phyloP scores from a whole-genome alignment of 2,797 vertebrate genomes.

The Acanthurus tractus region DNA sequence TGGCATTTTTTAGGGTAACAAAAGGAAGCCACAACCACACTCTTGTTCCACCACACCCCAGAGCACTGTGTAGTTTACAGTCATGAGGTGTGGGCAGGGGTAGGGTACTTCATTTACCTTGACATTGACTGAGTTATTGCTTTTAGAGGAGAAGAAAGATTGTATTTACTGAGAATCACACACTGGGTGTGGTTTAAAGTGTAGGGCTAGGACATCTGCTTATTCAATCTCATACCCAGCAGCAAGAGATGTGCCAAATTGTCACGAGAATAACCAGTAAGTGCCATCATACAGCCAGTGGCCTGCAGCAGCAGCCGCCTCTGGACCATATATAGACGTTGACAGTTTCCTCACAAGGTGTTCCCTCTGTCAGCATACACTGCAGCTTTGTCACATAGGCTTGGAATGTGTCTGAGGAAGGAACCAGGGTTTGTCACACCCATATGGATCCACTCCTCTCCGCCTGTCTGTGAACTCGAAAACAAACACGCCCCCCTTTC shows the following conservation, averaged over 20 bases:
- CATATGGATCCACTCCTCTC: slow-evolving; percentile 67
- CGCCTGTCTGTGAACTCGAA: slow-evolving; percentile 68
- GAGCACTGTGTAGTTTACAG: slow-evolving; percentile 55
- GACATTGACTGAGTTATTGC: slow-evolving; percentile 45
- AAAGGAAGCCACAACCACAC: slow-evolving; percentile 77
- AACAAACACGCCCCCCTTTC: slow-evolving; percentile 72
- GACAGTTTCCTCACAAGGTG: slow-evolving; percentile 56
- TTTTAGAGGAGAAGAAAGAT: slow-evolving; percentile 29
- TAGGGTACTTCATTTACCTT: slow-evolving; percentile 51
- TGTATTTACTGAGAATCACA: slow-evolving; percentile 43
- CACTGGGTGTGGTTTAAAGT: slow-evolving; percentile 50
- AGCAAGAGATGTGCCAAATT: slow-evolving; percentile 23
- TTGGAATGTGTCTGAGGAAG: slow-evolving; percentile 76
- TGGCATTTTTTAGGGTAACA: slow-evolving; percentile 69
- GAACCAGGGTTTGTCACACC: slow-evolving; percentile 71
- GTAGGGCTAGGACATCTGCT: slow-evolving; percentile 41
- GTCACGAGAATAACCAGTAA: slow-evolving; percentile 20
- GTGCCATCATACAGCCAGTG: slow-evolving; percentile 3
- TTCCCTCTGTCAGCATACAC: slow-evolving; percentile 44
- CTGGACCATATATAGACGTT: slow-evolving; percentile 43
- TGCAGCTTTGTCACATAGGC: slow-evolving; percentile 65
- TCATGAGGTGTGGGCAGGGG: slow-evolving; percentile 44
- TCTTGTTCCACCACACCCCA: slow-evolving; percentile 75
- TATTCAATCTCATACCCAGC: slow-evolving; percentile 38
- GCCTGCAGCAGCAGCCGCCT: slow-evolving; percentile 6